phyloP scores from a whole-genome alignment of 2,113 vertebrate species.

The Ceratotherium simum region DNA sequence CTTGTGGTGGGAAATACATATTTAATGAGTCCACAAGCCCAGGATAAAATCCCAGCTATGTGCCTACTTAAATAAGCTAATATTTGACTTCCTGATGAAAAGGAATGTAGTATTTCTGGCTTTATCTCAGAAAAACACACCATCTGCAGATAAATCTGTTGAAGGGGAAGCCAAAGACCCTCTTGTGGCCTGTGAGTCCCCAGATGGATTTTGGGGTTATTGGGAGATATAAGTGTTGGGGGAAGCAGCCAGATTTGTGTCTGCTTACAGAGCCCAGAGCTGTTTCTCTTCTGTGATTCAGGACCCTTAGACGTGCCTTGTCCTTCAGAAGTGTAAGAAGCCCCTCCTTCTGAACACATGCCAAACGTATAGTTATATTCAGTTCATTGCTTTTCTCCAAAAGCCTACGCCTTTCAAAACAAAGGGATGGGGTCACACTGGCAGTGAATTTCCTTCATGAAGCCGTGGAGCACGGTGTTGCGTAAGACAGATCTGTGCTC shows the following conservation, averaged over 20 bases:
- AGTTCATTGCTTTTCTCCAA: not conserved
- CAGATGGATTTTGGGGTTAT: not conserved
- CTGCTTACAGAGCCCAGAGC: not conserved
- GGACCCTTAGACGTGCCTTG: rapidly evolving
- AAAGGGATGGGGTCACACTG: rapidly evolving
- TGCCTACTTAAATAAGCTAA: not conserved
- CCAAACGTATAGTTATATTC: not conserved
- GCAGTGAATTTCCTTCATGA: not conserved
- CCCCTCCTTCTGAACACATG: not conserved
- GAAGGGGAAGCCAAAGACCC: not conserved
- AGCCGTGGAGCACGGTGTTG: rapidly evolving
- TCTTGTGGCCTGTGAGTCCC: not conserved
- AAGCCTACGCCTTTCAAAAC: not conserved
- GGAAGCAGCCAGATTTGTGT: not conserved
- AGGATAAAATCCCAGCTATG: not conserved
- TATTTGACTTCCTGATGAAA: not conserved
- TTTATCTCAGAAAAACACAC: not conserved
- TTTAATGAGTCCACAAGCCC: not conserved
- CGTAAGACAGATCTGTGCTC: no score
- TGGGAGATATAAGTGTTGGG: not conserved
- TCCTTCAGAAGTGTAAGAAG: not conserved
- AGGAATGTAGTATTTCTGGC: not conserved
- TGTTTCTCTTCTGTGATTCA: rapidly evolving
- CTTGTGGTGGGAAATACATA: not conserved
- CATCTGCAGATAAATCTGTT: not conserved